Evolutionary conservation across 2,888 invertebrate genomes (phyloP).

Genomic region (Miltochrista miniata): DNA sequence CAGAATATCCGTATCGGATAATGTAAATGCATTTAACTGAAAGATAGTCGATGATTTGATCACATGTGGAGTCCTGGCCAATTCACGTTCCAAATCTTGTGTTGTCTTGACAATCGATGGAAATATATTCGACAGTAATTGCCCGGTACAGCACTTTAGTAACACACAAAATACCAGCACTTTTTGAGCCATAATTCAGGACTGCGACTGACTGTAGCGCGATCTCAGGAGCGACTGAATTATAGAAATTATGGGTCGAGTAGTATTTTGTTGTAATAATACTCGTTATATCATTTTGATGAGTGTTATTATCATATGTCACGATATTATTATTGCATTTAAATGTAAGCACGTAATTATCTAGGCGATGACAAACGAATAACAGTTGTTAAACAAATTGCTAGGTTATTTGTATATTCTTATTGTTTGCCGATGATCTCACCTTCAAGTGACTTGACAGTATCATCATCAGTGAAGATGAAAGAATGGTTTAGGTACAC

Average conservation of each 20-base stretch:
- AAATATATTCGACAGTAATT: slow-evolving; percentile 1
- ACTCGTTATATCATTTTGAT: not conserved
- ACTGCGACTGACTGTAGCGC: not conserved
- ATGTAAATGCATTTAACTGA: not conserved
- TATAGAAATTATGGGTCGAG: not conserved
- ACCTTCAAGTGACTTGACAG: not conserved
- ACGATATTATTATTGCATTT: not conserved
- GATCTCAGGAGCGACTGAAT: not conserved
- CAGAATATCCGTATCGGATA: not conserved
- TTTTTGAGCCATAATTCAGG: not conserved
- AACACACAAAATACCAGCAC: not conserved
- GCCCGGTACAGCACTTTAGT: not conserved
- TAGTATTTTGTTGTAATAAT: not conserved
- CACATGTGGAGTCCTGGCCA: not conserved
- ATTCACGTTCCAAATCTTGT: not conserved
- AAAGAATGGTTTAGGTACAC: too few relatives aligned
- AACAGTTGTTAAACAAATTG: too few relatives aligned
- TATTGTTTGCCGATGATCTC: not conserved
- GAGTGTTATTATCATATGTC: not conserved
- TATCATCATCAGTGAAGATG: too few relatives aligned
- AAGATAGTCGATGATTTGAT: not conserved
- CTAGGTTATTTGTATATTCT: not conserved
- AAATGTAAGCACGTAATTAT: not conserved
- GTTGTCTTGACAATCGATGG: not conserved
- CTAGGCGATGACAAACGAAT: not conserved